Evolutionary conservation across 2,797 vertebrate species (phyloP), one percentile per base, ranked within the genome.

Genomic region (Geotrypetes seraphini): DNA sequence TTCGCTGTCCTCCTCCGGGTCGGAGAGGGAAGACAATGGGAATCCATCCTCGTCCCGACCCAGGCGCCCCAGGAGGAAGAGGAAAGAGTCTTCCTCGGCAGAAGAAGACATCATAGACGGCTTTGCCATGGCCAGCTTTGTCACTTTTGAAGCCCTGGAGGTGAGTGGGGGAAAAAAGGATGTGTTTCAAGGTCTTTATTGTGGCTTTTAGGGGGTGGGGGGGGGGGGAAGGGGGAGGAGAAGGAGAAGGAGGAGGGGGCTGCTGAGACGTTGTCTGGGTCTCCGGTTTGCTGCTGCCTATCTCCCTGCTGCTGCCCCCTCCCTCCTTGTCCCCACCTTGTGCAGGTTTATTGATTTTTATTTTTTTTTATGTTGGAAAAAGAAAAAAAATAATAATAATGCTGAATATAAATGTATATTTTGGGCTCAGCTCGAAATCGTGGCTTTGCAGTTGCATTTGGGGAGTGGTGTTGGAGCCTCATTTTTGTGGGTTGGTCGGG

Each of bases 81-180:
- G 89, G 48, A 83, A 89, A 67, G 88, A 88, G 69, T 91, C 91
- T 60, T 86, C 84, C 34, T 94, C 90, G 25, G 88, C 87, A 15
- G 91, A 97, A 53, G 92, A 97, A 71, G 92, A 97, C 86, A 83
- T 97, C 84, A 92, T 97, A 24, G 91, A 97, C 56, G 92, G 92
- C 40, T 97, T 97, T 66, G 91, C 88, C 55, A 89, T 96, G 71
- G 75, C 85, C 14, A 91, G 89, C 50, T 96, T 94, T 43, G 81
- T 91, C 66, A 88, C 89, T 53, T 78, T 95, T 66, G 90, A 94
- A 68, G 92, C 87, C 53, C 66, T 97, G 61, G 89, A 97, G 91
- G 92, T 96, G 23, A 28, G 35, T 30, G 36, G 43, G 43, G n/a
- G n/a, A n/a, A n/a, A n/a, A n/a, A n/a, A n/a, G 29, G 43, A 43